Conservation (phyloP, 1,140 invertebrate species). For the Drosophila quadrilineata region DNA sequence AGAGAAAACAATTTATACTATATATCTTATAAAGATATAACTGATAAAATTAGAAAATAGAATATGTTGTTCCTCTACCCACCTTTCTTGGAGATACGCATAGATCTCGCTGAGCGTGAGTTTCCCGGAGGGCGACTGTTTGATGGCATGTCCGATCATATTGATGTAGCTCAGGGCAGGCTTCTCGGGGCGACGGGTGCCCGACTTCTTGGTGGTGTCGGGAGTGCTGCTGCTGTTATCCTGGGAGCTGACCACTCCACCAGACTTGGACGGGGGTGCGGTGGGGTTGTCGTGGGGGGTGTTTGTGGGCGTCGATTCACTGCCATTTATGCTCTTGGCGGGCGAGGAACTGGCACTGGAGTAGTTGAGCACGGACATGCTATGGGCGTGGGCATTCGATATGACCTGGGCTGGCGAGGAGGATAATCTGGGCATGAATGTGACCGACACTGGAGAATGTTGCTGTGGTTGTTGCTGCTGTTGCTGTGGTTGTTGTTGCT, state of each 20-base stretch:
- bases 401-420: conserved; percentile 56
- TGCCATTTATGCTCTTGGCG: conserved; percentile 54
- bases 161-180: conserved; percentile 98
- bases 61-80: conserved; percentile 83
- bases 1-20: too few species aligned
- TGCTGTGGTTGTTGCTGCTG: conserved; percentile 39
- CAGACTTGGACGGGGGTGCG: conserved; percentile 5
- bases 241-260: conserved; percentile 1
- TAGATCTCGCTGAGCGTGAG: conserved; percentile 96
- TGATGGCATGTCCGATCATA: conserved; percentile 98
- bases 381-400: conserved; percentile 44
- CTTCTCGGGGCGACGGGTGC: conserved; percentile 92
- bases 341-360: conserved; percentile 63
- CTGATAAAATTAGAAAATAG: neutral
- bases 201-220: conserved; percentile 82
- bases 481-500: conserved; percentile 33
- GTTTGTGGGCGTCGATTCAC: conserved; percentile 29
- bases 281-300: conserved; percentile 32
- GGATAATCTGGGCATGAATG: conserved; percentile 43
- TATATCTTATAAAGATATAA: too few species aligned
- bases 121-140: conserved; percentile 92
- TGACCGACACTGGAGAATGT: conserved; percentile 36
- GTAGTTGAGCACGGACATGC: conserved; percentile 49
- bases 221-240: conserved; percentile 43
- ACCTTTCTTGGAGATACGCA: conserved; percentile 90